Conservation (phyloP, 2,888 invertebrate species). For the Aporophyla nigra region DNA sequence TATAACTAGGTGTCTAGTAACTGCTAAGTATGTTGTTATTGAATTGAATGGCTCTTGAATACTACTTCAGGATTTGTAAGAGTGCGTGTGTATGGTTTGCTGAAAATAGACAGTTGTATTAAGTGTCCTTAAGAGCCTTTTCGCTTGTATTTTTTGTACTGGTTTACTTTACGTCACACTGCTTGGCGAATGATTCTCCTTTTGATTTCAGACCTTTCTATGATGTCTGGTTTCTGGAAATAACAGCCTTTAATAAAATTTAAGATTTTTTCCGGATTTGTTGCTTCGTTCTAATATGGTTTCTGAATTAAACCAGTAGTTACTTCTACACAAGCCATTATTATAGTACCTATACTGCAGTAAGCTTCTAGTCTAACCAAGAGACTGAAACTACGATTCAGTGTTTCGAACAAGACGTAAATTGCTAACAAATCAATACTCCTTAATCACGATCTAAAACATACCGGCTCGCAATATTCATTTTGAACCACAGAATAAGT, state of each 20-base stretch:
- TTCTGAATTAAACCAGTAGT: background rate
- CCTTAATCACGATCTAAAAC: conserved; percentile 48
- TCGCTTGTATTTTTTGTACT: too few species aligned
- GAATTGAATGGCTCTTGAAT: conserved; percentile 1
- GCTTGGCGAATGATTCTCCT: too few species aligned
- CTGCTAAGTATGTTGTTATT: conserved; percentile 17
- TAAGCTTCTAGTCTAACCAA: background rate
- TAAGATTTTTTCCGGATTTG: background rate
- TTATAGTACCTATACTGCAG: background rate
- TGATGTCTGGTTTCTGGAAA: background rate
- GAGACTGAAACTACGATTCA: background rate
- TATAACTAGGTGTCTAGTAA: background rate
- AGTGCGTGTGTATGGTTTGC: background rate
- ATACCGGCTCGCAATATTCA: conserved; percentile 14
- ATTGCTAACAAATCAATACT: conserved; percentile 49
- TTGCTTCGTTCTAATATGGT: background rate
- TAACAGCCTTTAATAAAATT: background rate
- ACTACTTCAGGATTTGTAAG: background rate
- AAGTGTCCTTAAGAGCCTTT: background rate
- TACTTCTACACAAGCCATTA: background rate
- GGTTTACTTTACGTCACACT: background rate
- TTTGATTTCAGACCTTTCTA: background rate
- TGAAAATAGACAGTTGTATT: background rate
- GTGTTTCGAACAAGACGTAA: conserved; percentile 15
- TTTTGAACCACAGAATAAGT: conserved; percentile 27